phyloP scores from a whole-genome alignment of 2,797 vertebrate genomes.

The Falco cherrug region DNA sequence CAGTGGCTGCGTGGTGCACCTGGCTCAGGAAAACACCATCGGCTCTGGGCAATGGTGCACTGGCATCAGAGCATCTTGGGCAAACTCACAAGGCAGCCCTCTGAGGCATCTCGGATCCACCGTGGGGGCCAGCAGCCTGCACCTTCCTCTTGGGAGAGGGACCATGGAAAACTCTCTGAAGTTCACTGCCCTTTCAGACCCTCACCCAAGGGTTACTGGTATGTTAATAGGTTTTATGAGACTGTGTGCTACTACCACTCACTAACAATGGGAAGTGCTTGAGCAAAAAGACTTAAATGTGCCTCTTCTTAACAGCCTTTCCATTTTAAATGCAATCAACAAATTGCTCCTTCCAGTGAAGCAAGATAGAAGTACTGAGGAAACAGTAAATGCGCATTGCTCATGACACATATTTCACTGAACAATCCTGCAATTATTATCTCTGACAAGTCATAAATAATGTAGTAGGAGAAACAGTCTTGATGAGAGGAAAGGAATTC shows the following conservation, averaged over 20 bases:
- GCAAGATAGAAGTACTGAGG: not conserved
- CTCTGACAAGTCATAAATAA: not conserved
- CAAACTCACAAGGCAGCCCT: not conserved
- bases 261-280: not conserved
- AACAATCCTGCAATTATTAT: not conserved
- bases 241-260: not conserved
- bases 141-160: too few species aligned
- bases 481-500: not conserved
- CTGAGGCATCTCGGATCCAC: too few species aligned
- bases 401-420: not conserved
- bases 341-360: not conserved
- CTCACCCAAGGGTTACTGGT: too few species aligned
- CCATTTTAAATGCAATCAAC: not conserved
- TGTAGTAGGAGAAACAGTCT: not conserved
- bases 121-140: accelerated
- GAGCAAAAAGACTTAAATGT: not conserved
- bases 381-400: not conserved
- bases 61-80: not conserved
- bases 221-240: not conserved
- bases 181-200: not conserved
- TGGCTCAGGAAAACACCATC: too few species aligned
- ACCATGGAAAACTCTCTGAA: not conserved
- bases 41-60: accelerated
- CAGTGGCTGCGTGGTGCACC: accelerated
- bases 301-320: not conserved